A percentile compares a stretch with the other conserved stretches of the same genome.
These are phyloP conservation scores for Zaprionus kolodkinae DNA, from an alignment of 1,140 invertebrate genomes.

Conservation along the genomic window DNA sequence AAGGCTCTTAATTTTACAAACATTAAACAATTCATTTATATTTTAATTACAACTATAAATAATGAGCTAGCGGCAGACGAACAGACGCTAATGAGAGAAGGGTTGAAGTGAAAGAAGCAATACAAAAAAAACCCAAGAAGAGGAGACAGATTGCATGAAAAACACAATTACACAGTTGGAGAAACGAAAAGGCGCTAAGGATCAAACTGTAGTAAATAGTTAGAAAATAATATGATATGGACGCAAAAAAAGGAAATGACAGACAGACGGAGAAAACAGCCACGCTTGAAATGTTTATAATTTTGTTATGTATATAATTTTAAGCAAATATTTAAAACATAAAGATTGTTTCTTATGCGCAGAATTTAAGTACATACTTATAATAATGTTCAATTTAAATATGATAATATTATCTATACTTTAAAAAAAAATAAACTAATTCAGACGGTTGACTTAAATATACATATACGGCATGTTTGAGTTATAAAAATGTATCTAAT, in stretches of 20 bases:
- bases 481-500: not conserved
- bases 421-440: slow-evolving; percentile 62
- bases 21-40: slow-evolving; percentile 29
- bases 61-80: slow-evolving; percentile 7
- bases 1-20: slow-evolving; percentile 29
- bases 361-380: slow-evolving; percentile 70
- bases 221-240: slow-evolving; percentile 62
- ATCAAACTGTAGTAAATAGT: slow-evolving; percentile 70
- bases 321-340: slow-evolving; percentile 74
- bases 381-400: slow-evolving; percentile 77
- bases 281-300: slow-evolving; percentile 79
- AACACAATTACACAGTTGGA: slow-evolving; percentile 33
- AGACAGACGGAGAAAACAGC: slow-evolving; percentile 58
- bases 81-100: slow-evolving; percentile 7
- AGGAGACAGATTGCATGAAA: slow-evolving; percentile 35
- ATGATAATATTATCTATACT: slow-evolving; percentile 69
- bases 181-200: slow-evolving; percentile 30
- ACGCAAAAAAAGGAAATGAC: slow-evolving; percentile 47
- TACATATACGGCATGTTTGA: slow-evolving; percentile 5
- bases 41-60: slow-evolving; percentile 12
- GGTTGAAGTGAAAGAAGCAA: not conserved
- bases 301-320: slow-evolving; percentile 82
- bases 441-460: slow-evolving; percentile 41
- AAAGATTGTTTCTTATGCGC: slow-evolving; percentile 68
- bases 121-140: slow-evolving; percentile 42